Base-by-base conservation (phyloP, 2,797 vertebrate species). In the Acanthurus leucopareius region DNA sequence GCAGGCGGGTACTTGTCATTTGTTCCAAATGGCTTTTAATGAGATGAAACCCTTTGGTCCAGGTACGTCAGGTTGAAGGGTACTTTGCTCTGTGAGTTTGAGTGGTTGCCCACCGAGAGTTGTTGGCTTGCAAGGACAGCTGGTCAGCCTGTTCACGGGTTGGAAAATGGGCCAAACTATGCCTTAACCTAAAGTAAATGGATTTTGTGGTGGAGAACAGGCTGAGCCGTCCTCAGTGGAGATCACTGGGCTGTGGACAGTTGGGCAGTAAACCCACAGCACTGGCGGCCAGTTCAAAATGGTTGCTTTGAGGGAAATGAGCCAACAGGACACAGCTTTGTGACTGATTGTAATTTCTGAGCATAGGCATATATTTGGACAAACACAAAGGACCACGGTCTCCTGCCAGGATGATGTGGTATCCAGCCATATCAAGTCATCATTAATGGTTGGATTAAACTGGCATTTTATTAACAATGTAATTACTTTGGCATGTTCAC, bases 101-200 rank as follows among this genome's bases (percentile, higher is more conserved):
- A 83, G 82, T 57, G 76, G 2, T 72, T 76, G 74, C 64, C 73
- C 63, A 15, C 61, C 19, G 28, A 69, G 76, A 20, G 49, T 69
- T 58, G 35, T 63, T 45, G 69, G 73, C 75, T 61, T 71, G 74
- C 69, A 62, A 79, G 69, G 62, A 69, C 85, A 86, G 86, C 82
- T 76, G 81, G 71, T 74, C n/a, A 22, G 61, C 72, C 75, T 79
- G 65, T 84, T 80, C 70, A 53, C 59, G 40, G 76, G 73, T 83
- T 61, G 28, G 75, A 69, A 45, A 73, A 57, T 64, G 75, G 80
- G 82, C 83, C 86, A 85, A 90, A 84, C 74, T 53, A 71, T 75
- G 59, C 45, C 51, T 82, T 87, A 88, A 92, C 94, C 86, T 89
- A 82, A 87, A 91, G 82, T 82, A 89, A 94, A 93, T 87, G 71